Evolutionary conservation across 2,113 vertebrate species (phyloP), one percentile per base, ranked within the genome.

Genomic region (Delphinapterus leucas): DNA sequence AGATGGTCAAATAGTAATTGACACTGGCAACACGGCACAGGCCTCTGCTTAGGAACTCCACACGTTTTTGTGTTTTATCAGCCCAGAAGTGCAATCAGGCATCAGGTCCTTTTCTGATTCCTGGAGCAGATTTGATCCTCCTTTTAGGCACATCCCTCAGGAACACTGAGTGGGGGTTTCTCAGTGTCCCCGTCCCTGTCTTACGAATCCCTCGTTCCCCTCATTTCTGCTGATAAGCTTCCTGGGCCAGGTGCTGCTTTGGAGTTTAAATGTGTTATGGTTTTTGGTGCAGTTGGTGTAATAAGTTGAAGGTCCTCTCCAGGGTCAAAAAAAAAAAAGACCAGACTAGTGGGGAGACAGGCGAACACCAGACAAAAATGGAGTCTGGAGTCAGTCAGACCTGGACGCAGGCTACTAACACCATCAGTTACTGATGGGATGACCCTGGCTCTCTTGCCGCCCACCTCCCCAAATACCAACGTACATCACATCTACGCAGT

Each of bases 201-300:
- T 49, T 49, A 49, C 47, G 9, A 44, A 21, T 9, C 2, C 41
- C 26, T 81, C 31, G 5, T 49, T 17, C 26, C 38, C 87, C 74
- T 18, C 67, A 5, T 81, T 76, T 68, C 65, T 89, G 31, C 25
- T 14, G 26, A 21, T 2, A 6, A 6, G 36, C 18, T 77, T 60
- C 44, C n/a, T 60, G 36, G n/a, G 41, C 28, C 79, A 20, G n/a
- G 4, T 58, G 23, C 58, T 65, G 61, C 61, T 94, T 96, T 86
- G 71, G 81, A 13, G 60, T 94, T 74, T 92, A 96, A 95, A 93
- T 97, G 90, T 92, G 44, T 85, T 82, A 49, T 53, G 90, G 90
- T 94, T 93, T 98, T 81, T 65, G 82, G 93, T 96, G 89, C 71
- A 96, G 21, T 76, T 91, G 63, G 49, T 96, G 90, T 95, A 94